Percentiles rank a stretch among this genome's conserved stretches.
These are phyloP conservation scores for Parazoanthus atlanticus DNA, from an alignment of 92 coral and sea anemone genomes.

Conservation along the genomic window DNA sequence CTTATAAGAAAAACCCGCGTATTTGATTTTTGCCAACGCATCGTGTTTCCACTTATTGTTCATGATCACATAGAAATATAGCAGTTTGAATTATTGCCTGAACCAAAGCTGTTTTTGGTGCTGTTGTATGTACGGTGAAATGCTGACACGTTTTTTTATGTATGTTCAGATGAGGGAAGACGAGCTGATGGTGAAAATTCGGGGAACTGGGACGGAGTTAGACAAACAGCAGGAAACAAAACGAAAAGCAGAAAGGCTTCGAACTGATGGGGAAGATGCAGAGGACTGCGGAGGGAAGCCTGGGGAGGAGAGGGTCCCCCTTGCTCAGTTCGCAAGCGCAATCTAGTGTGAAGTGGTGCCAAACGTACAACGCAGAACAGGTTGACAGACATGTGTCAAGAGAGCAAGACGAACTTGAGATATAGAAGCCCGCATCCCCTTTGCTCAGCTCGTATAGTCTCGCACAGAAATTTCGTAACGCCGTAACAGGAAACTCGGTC, in stretches of 20 bases:
- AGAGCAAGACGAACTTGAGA: no score
- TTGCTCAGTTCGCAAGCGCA: constrained; percentile 13
- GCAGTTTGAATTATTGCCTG: background rate
- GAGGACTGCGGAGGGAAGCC: constrained; percentile 11
- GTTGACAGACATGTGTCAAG: background rate
- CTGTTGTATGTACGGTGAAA: background rate
- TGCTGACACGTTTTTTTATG: background rate
- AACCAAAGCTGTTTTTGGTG: no score
- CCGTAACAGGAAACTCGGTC: no score
- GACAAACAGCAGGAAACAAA: background rate
- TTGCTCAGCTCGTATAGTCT: no score
- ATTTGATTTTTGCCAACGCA: no score
- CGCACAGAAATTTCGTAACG: no score
- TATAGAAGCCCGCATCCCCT: no score
- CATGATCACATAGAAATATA: background rate
- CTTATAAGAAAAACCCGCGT: no score
- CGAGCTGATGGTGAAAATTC: background rate
- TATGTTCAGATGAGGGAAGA: constrained; percentile 15
- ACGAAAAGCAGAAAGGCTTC: constrained; percentile 4
- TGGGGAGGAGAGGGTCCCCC: constrained; percentile 5
- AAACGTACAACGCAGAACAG: background rate
- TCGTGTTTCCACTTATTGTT: no score
- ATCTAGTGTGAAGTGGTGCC: background rate
- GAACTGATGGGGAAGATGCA: background rate
- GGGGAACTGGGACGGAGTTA: constrained; percentile 35